A percentile compares a stretch with the other conserved stretches of the same genome.
Conservation (phyloP, 2,888 invertebrate species). For the Pasiphila rectangulata region DNA sequence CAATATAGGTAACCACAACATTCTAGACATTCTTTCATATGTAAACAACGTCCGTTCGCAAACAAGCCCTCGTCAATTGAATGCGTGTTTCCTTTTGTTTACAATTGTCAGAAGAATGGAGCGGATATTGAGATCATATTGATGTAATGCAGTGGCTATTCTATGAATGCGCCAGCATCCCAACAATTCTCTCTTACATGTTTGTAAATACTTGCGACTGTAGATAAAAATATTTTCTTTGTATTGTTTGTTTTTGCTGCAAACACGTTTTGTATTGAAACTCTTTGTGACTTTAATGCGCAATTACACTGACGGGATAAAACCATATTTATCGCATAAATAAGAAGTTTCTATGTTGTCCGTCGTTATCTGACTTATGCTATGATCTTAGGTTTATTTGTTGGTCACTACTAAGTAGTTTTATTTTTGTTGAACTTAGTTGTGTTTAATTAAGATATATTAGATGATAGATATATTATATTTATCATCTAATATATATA, state of each 20-base stretch:
- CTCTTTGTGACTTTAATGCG: constrained; percentile 2
- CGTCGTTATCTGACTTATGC: background rate
- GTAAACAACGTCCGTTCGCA: constrained; percentile 48
- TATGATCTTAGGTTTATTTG: background rate
- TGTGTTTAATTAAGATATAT: too few species aligned
- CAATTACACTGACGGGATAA: background rate
- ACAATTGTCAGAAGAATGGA: constrained; percentile 21
- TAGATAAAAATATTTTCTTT: constrained; percentile 5
- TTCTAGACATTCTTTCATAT: constrained; percentile 41
- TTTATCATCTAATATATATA: too few species aligned
- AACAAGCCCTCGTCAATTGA: constrained; percentile 41
- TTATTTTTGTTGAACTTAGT: too few species aligned
- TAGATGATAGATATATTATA: too few species aligned
- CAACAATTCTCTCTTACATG: constrained; percentile 7
- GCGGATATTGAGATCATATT: constrained; percentile 12
- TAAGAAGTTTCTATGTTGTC: background rate
- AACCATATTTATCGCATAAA: background rate
- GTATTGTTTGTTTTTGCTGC: constrained; percentile 3
- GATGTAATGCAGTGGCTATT: constrained; percentile 20
- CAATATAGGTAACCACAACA: constrained; percentile 12
- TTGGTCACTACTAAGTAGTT: too few species aligned
- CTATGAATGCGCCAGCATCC: constrained; percentile 16
- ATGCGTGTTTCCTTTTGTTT: constrained; percentile 29
- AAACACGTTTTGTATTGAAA: constrained; percentile 4
- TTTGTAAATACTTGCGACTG: constrained; percentile 12